Base-by-base conservation (phyloP, 2,797 vertebrate species). In the Cetoscarus ocellatus region DNA sequence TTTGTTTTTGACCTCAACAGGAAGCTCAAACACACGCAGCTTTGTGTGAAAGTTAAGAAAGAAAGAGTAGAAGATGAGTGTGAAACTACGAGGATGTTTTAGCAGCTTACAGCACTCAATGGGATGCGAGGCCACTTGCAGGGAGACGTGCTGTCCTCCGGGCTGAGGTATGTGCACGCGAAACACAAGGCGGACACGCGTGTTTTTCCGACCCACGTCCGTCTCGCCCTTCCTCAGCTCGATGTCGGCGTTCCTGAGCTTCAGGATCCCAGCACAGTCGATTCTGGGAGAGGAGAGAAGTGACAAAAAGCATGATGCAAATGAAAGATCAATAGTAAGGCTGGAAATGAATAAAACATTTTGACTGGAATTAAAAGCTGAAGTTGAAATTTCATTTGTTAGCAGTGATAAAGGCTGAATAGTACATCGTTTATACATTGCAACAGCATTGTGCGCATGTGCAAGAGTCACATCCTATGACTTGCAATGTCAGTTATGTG, bases 191-290 rank as follows among this genome's bases (percentile, higher is more conserved):
- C 98, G 95, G 10, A 99, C 98, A 0, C 98, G 95, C 0, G 98
- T 99, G 93, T 99, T 99, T 93, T 99, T 99, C 58, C 98, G 93
- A 1, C 98, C 98, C 0, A 99, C 97, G 89, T 99, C 98, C 0
- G 98, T 99, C 94, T 99, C 98, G 0, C 98, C 98, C 85, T 99
- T 99, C 77, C 98, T 95, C 83, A 99, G 92, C 92, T 99, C 98
- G 0, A 99, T 99, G 90, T 99, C 98, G 0, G 98, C 97, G 0
- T 99, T 99, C 64, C 98, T 92, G 51, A 99, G 95, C 88, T 99
- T 99, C 91, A 99, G 91, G 91, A 99, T 99, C 70, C 98, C 98
- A 0, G 98, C 98, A 0, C 98, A 99, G 94, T 99, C 98, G 13
- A 99, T 99, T 90, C 98, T 99, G 80, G 0, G 0, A 42, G 8